phyloP scores from a whole-genome alignment of 2,888 invertebrate genomes.

The Spodoptera littoralis region DNA sequence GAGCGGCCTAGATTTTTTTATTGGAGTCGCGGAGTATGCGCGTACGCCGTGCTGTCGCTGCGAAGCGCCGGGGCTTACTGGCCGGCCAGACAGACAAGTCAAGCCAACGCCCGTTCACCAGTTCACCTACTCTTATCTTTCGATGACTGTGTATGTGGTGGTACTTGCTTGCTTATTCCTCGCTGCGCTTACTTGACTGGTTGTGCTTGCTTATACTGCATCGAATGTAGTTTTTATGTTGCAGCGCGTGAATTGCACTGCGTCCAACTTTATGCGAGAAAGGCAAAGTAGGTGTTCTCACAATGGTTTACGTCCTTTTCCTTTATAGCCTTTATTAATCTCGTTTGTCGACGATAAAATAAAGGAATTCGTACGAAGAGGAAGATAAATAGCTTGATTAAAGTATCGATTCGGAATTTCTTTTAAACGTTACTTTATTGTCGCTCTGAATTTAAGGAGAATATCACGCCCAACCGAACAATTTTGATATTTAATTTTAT shows the following conservation, averaged over 20 bases:
- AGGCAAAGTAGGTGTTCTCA: slow-evolving; percentile 52
- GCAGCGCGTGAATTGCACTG: slow-evolving; percentile 52
- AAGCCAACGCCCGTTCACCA: slow-evolving; percentile 85
- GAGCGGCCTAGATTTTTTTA: slow-evolving; percentile 75
- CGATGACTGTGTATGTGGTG: slow-evolving; percentile 72
- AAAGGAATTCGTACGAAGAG: slow-evolving; percentile 50
- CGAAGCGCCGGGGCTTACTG: slow-evolving; percentile 82
- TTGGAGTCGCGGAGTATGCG: slow-evolving; percentile 66
- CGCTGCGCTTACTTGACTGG: slow-evolving; percentile 75
- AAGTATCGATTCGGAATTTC: slow-evolving; percentile 35
- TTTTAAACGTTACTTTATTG: slow-evolving; percentile 24
- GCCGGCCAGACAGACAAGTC: slow-evolving; percentile 69
- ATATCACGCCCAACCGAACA: too few relatives aligned
- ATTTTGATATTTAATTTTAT: too few relatives aligned
- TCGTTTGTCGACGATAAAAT: slow-evolving; percentile 50
- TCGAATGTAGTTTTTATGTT: slow-evolving; percentile 63
- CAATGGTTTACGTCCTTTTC: slow-evolving; percentile 42
- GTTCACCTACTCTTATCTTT: slow-evolving; percentile 85
- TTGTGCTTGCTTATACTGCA: slow-evolving; percentile 72
- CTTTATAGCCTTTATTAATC: slow-evolving; percentile 56
- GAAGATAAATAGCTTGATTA: slow-evolving; percentile 57
- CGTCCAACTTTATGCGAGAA: slow-evolving; percentile 50
- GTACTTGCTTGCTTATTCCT: slow-evolving; percentile 68
- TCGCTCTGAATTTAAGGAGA: slow-evolving; percentile 24
- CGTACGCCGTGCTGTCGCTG: slow-evolving; percentile 77